Evolutionary conservation across 2,797 vertebrate species (phyloP), one percentile per base, ranked within the genome.

Genomic region (Calcarius lapponicus): DNA sequence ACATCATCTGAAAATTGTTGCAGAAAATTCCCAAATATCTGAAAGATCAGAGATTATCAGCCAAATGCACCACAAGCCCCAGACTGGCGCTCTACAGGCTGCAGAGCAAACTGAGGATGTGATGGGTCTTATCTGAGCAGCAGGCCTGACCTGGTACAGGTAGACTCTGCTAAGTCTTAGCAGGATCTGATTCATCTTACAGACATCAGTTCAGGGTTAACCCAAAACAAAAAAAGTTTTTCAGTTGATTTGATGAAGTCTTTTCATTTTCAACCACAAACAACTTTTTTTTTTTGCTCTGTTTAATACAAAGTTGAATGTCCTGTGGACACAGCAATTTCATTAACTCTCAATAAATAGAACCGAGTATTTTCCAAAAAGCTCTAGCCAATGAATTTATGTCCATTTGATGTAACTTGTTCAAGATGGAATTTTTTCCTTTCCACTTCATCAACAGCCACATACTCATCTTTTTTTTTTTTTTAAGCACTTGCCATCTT

Each of bases 401-500:
- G 9, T n/a, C 13, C 57, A 53, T 13, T 48, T n/a, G 15, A 82
- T 14, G 7, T 70, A 95, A 92, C 58, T 95, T 73, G 11, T 62
- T 92, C 84, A 80, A 89, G 79, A 95, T 50, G 38, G 36, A 11
- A n/a, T 80, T 47, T 82, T 71, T 79, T 81, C 47, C 67, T 50
- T 93, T 96, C 60, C 36, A 36, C 61, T 96, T 90, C 93, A 93
- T 96, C 94, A 97, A 83, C 84, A 91, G 88, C 34, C 61, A 56
- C 51, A 86, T n/a, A 42, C 32, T 71, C 3, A 1, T 34, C 32
- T n/a, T 24, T 36, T 3, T 28, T 43, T 72, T 72, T 38, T 10
- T 57, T 57, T 58, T 47, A 69, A 90, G 28, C 57, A 81, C 78
- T 82, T 91, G 28, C 87, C 97, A 96, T 97, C 95, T 98, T 97